Percentiles rank a stretch among this genome's conserved stretches.
Evolutionary conservation across 2,888 invertebrate species (phyloP).

Genomic region (Eudemis profundana): DNA sequence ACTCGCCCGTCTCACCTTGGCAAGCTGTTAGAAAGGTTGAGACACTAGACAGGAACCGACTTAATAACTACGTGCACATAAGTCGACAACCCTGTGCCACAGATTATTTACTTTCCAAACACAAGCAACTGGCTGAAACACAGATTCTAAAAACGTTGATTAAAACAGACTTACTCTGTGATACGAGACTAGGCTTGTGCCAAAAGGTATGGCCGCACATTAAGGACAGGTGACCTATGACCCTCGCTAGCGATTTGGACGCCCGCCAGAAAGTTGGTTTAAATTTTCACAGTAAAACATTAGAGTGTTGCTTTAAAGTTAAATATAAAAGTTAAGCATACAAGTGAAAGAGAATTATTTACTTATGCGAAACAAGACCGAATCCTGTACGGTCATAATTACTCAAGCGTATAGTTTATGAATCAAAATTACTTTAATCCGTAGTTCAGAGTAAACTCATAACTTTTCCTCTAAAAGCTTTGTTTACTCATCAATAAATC

Average conservation of each 20-base stretch:
- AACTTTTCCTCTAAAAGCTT: constrained; percentile 12
- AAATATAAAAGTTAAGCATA: constrained; percentile 60
- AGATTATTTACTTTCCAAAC: constrained; percentile 37
- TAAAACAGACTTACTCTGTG: constrained; percentile 60
- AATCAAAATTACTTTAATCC: constrained; percentile 6
- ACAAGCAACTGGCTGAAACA: too few relatives aligned
- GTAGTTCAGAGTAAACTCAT: constrained; percentile 15
- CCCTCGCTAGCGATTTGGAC: constrained; percentile 71
- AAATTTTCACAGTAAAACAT: constrained; percentile 67
- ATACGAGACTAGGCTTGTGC: constrained; percentile 50
- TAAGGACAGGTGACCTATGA: constrained; percentile 73
- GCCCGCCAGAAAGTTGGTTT: constrained; percentile 66
- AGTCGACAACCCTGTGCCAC: constrained; percentile 53
- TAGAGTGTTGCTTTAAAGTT: constrained; percentile 65
- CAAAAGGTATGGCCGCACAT: constrained; percentile 71
- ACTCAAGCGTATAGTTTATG: neutral
- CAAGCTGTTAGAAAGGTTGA: constrained; percentile 49
- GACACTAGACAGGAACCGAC: constrained; percentile 49
- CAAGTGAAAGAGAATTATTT: constrained; percentile 41
- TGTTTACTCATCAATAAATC: constrained; percentile 1
- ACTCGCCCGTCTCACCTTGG: constrained; percentile 23
- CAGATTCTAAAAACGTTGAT: neutral
- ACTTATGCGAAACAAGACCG: constrained; percentile 6
- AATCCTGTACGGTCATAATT: constrained; percentile 6
- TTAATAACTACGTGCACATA: constrained; percentile 59